phyloP scores from a whole-genome alignment of 2,113 vertebrate genomes.

The Gasterosteus aculeatus region DNA sequence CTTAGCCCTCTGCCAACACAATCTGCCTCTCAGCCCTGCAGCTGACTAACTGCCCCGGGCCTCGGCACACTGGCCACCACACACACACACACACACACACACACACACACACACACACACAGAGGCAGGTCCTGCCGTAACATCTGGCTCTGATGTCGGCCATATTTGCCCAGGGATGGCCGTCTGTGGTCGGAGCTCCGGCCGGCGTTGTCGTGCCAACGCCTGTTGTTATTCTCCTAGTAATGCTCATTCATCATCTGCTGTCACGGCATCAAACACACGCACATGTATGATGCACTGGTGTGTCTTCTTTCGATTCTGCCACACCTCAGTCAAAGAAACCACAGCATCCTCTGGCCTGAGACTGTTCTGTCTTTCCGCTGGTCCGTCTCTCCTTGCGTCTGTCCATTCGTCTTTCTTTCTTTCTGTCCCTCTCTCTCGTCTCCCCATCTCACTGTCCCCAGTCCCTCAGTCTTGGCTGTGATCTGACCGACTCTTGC shows the following conservation, averaged over 20 bases:
- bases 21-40: slow-evolving; percentile 62
- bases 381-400: too few relatives aligned
- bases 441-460: not conserved
- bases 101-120: slow-evolving; percentile 31
- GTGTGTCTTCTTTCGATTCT: slow-evolving; percentile 1
- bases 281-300: not conserved
- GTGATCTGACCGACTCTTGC: slow-evolving; percentile 6
- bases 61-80: slow-evolving; percentile 47
- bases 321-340: not conserved
- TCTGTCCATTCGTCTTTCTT: not conserved
- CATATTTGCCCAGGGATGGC: slow-evolving; percentile 74
- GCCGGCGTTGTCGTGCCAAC: slow-evolving; percentile 29
- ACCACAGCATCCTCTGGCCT: not conserved
- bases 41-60: slow-evolving; percentile 60
- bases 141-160: slow-evolving; percentile 76
- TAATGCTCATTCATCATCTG: slow-evolving; percentile 81
- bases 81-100: slow-evolving; percentile 47
- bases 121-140: slow-evolving; percentile 51
- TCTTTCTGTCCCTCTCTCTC: not conserved
- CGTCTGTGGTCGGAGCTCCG: slow-evolving; percentile 57
- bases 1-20: slow-evolving; percentile 65
- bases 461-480: slow-evolving; percentile 27
- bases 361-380: not conserved
- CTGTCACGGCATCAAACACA: slow-evolving; percentile 66
- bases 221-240: slow-evolving; percentile 74